phyloP scores from a whole-genome alignment of 2,113 vertebrate genomes.

The Polypterus senegalus region DNA sequence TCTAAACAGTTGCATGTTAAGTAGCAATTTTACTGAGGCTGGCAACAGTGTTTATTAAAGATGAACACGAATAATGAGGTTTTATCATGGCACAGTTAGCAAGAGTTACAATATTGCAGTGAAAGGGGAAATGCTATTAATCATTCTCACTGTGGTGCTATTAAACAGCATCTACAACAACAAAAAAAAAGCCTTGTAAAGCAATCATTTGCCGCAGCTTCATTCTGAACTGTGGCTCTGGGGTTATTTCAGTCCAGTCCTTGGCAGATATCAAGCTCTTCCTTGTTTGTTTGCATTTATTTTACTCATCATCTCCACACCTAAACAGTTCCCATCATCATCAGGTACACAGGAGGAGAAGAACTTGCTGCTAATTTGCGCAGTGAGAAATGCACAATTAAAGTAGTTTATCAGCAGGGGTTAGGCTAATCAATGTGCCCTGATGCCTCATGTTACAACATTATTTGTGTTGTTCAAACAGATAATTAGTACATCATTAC shows the following conservation, averaged over 20 bases:
- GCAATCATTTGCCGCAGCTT: background rate
- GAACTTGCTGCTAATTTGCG: slow-evolving; percentile 38
- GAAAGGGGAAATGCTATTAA: background rate
- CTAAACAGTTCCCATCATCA: slow-evolving; percentile 11
- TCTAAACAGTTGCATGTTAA: too few species aligned
- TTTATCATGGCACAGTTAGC: background rate
- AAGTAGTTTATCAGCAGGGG: slow-evolving; percentile 39
- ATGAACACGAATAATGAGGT: background rate
- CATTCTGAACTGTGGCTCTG: background rate
- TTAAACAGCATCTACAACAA: too few species aligned
- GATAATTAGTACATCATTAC: slow-evolving; percentile 43
- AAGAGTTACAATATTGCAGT: background rate
- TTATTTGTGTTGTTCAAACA: slow-evolving; percentile 48
- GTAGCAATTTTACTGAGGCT: background rate
- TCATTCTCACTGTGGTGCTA: background rate
- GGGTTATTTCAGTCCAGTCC: background rate
- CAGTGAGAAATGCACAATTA: slow-evolving; percentile 41
- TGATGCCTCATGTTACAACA: slow-evolving; percentile 35
- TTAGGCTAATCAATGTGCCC: slow-evolving; percentile 38
- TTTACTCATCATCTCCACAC: background rate
- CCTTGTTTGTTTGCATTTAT: background rate
- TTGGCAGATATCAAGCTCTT: background rate
- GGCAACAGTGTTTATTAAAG: background rate
- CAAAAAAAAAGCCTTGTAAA: background rate
- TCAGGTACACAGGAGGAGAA: slow-evolving; percentile 36